Percentiles rank a stretch among this genome's conserved stretches.
Evolutionary conservation across 2,113 vertebrate species (phyloP).

Genomic region (Sorex fumeus): DNA sequence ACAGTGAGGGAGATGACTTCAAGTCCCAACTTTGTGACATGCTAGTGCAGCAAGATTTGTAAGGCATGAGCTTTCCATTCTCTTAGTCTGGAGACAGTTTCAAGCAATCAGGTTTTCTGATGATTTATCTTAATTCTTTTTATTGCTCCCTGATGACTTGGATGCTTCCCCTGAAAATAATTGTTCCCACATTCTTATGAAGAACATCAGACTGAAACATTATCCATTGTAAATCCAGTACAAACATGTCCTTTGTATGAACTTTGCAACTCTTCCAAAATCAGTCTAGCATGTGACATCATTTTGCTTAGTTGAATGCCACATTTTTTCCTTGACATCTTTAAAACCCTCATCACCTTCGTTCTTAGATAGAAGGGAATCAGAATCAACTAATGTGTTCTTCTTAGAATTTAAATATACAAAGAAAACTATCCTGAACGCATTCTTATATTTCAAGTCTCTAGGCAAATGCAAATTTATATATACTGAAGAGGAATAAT

Average conservation of each 20-base stretch:
- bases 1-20: conserved; percentile 26
- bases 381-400: neutral
- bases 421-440: neutral
- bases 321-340: neutral
- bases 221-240: conserved; percentile 20
- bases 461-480: conserved; percentile 26
- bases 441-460: neutral
- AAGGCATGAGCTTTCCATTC: neutral
- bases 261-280: neutral
- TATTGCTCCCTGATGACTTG: conserved; percentile 13
- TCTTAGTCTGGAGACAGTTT: neutral
- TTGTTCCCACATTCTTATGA: neutral
- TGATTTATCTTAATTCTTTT: conserved; percentile 58
- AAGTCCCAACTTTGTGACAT: neutral
- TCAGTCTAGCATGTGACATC: neutral
- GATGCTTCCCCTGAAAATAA: conserved; percentile 19
- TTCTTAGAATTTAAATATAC: neutral
- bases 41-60: neutral
- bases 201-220: neutral
- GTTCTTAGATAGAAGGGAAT: conserved; percentile 2
- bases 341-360: neutral
- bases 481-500: neutral
- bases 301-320: conserved; percentile 20
- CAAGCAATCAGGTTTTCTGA: conserved; percentile 32
- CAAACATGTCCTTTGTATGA: neutral